Conservation (phyloP, 2,797 vertebrate species). For the Siniperca obscura region DNA sequence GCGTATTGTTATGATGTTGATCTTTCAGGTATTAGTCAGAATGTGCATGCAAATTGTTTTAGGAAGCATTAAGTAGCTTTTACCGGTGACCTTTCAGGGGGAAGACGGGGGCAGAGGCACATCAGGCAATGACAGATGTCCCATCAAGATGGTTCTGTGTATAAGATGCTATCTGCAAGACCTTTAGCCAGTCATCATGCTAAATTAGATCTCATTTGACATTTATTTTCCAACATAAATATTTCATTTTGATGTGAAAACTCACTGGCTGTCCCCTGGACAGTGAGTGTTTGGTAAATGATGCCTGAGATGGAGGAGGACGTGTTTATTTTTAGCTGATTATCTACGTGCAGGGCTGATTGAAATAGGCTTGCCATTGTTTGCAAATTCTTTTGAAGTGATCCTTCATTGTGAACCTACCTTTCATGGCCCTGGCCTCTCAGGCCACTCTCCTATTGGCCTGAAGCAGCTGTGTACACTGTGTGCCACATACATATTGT, state of each 20-base stretch:
- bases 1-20: slow-evolving; percentile 25
- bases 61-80: slow-evolving; percentile 67
- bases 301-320: slow-evolving; percentile 65
- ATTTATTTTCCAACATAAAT: slow-evolving; percentile 83
- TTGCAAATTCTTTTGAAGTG: slow-evolving; percentile 87
- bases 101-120: slow-evolving; percentile 48
- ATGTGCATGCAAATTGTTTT: slow-evolving; percentile 56
- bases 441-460: slow-evolving; percentile 70
- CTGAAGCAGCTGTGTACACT: slow-evolving; percentile 79
- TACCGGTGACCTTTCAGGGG: slow-evolving; percentile 76
- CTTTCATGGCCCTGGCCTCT: slow-evolving; percentile 81
- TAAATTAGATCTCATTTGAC: slow-evolving; percentile 84
- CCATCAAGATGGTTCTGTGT: slow-evolving; percentile 60
- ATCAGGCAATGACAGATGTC: slow-evolving; percentile 67
- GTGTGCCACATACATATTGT: slow-evolving; percentile 65
- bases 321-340: slow-evolving; percentile 84
- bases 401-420: slow-evolving; percentile 81
- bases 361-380: slow-evolving; percentile 84
- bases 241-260: slow-evolving; percentile 80
- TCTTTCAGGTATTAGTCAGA: slow-evolving; percentile 35
- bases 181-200: slow-evolving; percentile 72
- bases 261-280: slow-evolving; percentile 46
- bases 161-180: slow-evolving; percentile 67
- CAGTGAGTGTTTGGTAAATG: slow-evolving; percentile 49
- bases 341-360: slow-evolving; percentile 75